phyloP scores from a whole-genome alignment of 2,888 invertebrate species.

The Caenorhabditis sulstoni region DNA sequence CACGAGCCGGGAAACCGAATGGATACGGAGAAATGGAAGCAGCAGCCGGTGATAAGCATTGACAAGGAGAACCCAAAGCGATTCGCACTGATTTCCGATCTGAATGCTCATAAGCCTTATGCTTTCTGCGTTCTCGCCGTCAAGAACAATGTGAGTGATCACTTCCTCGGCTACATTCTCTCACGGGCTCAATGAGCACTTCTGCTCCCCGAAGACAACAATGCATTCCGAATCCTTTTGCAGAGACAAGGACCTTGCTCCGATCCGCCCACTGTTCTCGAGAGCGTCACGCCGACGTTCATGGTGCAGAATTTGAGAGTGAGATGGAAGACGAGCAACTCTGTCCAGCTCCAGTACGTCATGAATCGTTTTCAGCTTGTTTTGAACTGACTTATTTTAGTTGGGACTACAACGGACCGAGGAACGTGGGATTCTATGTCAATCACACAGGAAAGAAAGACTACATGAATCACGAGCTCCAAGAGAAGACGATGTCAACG shows the following conservation, averaged over 20 bases:
- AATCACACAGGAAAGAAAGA: constrained; percentile 79
- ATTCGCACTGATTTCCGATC: constrained; percentile 68
- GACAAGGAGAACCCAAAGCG: constrained; percentile 67
- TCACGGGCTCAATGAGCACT: constrained; percentile 3
- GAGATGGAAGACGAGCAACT: constrained; percentile 77
- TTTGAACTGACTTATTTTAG: constrained; percentile 40
- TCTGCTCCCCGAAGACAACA: too few relatives aligned
- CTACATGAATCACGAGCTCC: constrained; percentile 75
- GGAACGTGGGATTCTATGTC: constrained; percentile 75
- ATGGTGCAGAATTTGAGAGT: constrained; percentile 76
- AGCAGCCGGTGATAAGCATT: constrained; percentile 72
- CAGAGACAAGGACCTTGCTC: constrained; percentile 80
- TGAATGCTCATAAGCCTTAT: constrained; percentile 78
- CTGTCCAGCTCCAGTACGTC: constrained; percentile 65
- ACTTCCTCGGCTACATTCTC: neutral
- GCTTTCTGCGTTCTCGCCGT: constrained; percentile 80
- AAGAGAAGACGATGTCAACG: constrained; percentile 73
- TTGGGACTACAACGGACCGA: constrained; percentile 77
- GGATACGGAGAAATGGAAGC: constrained; percentile 71
- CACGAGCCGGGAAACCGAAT: constrained; percentile 76
- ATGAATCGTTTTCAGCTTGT: neutral
- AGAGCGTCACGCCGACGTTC: constrained; percentile 72
- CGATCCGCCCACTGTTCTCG: constrained; percentile 76
- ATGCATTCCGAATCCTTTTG: constrained; percentile 50
- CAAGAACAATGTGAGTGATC: constrained; percentile 75